A percentile compares a stretch with the other conserved stretches of the same genome.
These are phyloP conservation scores for Elgaria multicarinata DNA, from an alignment of 2,113 vertebrate species.

Conservation along the genomic window DNA sequence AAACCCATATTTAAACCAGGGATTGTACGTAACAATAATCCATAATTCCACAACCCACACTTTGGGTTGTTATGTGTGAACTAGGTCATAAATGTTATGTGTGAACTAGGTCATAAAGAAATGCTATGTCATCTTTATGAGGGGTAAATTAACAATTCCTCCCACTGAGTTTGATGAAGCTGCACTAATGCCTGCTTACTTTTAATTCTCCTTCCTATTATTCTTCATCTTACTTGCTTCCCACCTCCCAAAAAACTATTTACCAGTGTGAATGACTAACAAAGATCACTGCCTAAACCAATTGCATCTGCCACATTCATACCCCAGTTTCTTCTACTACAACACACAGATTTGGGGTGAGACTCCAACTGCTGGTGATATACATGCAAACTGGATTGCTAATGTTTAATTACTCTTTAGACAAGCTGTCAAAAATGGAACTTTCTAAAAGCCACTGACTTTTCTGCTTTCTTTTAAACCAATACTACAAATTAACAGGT, in stretches of 20 bases:
- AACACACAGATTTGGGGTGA: neutral
- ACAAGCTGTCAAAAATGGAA: neutral
- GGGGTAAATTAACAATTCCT: neutral
- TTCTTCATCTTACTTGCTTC: too few relatives aligned
- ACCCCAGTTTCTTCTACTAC: neutral
- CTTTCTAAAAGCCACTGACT: neutral
- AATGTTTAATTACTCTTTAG: neutral
- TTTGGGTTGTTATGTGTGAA: too few relatives aligned
- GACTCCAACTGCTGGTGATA: neutral
- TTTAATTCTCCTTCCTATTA: neutral
- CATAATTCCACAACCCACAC: too few relatives aligned
- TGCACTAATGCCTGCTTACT: neutral
- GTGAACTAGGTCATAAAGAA: neutral
- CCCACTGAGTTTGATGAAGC: neutral
- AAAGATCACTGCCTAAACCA: neutral
- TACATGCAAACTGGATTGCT: neutral
- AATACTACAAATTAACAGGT: neutral
- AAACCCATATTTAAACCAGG: too few relatives aligned
- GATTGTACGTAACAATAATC: too few relatives aligned
- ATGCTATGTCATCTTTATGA: neutral
- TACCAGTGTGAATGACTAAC: neutral
- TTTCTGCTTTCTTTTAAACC: neutral
- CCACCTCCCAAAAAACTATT: neutral
- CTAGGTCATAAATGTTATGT: too few relatives aligned
- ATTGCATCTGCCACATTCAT: neutral